phyloP scores from a whole-genome alignment of 2,113 vertebrate genomes.

The Scortum barcoo region DNA sequence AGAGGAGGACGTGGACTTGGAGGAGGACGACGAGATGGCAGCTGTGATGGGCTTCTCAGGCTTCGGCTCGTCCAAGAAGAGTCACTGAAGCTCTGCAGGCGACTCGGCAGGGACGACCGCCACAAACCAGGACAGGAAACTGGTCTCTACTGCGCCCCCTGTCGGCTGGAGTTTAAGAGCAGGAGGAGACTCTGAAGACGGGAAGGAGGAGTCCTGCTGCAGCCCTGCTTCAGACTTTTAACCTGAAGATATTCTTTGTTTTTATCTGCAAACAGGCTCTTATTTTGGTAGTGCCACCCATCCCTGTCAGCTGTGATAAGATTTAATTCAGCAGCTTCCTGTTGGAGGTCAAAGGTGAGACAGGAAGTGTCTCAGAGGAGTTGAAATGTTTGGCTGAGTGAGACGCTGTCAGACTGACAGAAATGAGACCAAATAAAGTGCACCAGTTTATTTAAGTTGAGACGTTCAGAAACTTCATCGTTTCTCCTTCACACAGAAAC shows the following conservation, averaged over 20 bases:
- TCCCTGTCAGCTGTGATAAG: background rate
- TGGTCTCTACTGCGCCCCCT: background rate
- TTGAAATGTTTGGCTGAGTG: too few species aligned
- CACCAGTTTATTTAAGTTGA: too few species aligned
- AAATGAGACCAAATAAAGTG: too few species aligned
- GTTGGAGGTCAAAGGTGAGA: constrained; percentile 7
- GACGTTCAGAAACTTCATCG: background rate
- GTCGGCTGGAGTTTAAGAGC: background rate
- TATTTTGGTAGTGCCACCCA: constrained; percentile 29
- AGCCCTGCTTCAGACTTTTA: constrained; percentile 24
- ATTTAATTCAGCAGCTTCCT: constrained; percentile 23
- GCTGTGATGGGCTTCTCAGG: constrained; percentile 99
- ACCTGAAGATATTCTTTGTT: background rate
- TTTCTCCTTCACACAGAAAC: background rate
- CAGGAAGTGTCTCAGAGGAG: background rate
- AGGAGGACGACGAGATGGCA: constrained; percentile 98
- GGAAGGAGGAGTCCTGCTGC: background rate
- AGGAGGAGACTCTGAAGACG: background rate
- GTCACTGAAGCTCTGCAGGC: constrained; percentile 83
- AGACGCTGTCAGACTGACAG: too few species aligned
- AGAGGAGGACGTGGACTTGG: constrained; percentile 93
- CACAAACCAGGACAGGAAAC: background rate
- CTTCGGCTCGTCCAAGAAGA: constrained; percentile 96
- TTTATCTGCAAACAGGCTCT: constrained; percentile 12
- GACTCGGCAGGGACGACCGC: background rate